A percentile compares a stretch with the other conserved stretches of the same genome.
Conservation (phyloP, 2,888 invertebrate genomes). For the Gerris lacustris region DNA sequence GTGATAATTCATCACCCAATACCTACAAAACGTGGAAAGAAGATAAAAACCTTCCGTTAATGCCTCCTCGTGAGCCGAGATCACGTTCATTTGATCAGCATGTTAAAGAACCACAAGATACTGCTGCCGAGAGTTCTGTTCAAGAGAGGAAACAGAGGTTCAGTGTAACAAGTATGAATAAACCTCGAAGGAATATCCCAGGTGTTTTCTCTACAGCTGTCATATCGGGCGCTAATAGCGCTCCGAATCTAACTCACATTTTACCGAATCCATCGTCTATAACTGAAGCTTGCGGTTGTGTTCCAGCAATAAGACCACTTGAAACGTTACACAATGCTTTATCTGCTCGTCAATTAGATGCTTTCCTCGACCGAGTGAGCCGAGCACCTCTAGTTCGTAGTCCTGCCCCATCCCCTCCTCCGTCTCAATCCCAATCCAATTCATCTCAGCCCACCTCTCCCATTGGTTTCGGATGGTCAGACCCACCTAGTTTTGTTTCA, state of each 20-base stretch:
- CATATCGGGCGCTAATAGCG: constrained; percentile 86
- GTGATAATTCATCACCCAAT: not conserved
- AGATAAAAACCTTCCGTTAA: not conserved
- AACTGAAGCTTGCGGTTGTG: constrained; percentile 78
- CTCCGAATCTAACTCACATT: constrained; percentile 79
- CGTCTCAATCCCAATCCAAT: constrained; percentile 44
- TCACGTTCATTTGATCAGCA: constrained; percentile 6
- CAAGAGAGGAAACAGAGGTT: constrained; percentile 65
- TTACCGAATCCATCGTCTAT: constrained; percentile 59
- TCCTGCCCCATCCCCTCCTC: constrained; percentile 58
- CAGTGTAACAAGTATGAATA: constrained; percentile 90
- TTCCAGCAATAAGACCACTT: constrained; percentile 88
- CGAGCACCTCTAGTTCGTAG: constrained; percentile 53
- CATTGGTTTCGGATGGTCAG: constrained; percentile 60
- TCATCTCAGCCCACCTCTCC: constrained; percentile 40
- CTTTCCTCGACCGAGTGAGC: constrained; percentile 77
- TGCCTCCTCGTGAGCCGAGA: not conserved
- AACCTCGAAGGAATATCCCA: constrained; percentile 43
- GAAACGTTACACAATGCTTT: constrained; percentile 96
- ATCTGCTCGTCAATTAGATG: constrained; percentile 80
- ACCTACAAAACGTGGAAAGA: not conserved
- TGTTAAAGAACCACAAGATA: not conserved
- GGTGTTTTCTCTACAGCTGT: constrained; percentile 88
- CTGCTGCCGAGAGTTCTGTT: not conserved
- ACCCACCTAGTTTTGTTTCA: constrained; percentile 71